Evolutionary conservation across 2,888 invertebrate genomes (phyloP).

Genomic region (Diplazon laetatorius): DNA sequence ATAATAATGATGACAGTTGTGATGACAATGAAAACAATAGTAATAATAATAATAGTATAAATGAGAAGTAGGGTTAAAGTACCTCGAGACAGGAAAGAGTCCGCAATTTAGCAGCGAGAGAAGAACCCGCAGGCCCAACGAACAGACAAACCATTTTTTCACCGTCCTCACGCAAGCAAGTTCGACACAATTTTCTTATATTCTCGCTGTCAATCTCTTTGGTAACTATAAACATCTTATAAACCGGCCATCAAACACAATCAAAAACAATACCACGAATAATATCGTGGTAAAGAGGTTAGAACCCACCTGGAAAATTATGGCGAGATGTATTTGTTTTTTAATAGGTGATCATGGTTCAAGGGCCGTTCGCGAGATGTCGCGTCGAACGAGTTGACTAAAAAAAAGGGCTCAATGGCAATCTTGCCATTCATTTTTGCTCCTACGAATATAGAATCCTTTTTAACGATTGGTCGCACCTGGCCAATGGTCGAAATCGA

Average conservation of each 20-base stretch:
- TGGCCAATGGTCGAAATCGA: too few species aligned
- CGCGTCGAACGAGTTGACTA: too few species aligned
- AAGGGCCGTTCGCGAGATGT: too few species aligned
- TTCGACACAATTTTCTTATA: constrained; percentile 80
- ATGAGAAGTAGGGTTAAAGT: constrained; percentile 18
- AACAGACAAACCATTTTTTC: constrained; percentile 81
- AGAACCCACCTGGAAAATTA: too few species aligned
- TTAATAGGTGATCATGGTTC: too few species aligned
- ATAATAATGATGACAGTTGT: neutral
- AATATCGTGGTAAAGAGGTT: too few species aligned
- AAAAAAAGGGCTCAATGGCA: too few species aligned
- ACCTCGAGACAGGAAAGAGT: constrained; percentile 80
- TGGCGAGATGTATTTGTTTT: too few species aligned
- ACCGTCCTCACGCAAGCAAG: constrained; percentile 80
- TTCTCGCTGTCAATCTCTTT: constrained; percentile 81
- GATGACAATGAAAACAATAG: neutral
- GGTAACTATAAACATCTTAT: constrained; percentile 80
- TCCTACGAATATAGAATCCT: too few species aligned
- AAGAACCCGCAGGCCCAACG: constrained; percentile 80
- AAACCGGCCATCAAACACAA: neutral
- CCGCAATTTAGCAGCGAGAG: constrained; percentile 80
- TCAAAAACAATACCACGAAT: too few species aligned
- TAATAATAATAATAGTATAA: neutral
- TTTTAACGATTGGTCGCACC: neutral
- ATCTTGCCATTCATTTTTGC: too few species aligned